Evolutionary conservation across 2,888 invertebrate genomes (phyloP), one percentile per base, ranked within the genome.

Genomic region (Allygus modestus): DNA sequence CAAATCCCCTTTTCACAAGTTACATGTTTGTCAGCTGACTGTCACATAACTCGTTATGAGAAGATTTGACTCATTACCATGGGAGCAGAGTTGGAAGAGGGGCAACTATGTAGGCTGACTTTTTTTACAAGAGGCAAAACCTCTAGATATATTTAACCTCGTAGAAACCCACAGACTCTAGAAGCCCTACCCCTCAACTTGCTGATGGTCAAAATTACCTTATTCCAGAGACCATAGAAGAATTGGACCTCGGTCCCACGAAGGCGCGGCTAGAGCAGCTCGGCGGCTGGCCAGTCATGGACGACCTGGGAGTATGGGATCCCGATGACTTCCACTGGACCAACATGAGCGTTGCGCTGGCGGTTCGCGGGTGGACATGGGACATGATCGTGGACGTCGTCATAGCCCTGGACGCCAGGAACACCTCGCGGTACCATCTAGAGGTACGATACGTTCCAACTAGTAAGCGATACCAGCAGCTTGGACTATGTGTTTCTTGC

Each of bases 201-300:
- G n/a, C n/a, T n/a, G n/a, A n/a, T n/a, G n/a, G n/a, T n/a, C n/a
- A n/a, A n/a, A n/a, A n/a, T n/a, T n/a, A n/a, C n/a, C n/a, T 46
- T 7, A 9, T 46, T 46, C 17, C 46, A 46, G 46, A 46, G 17
- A 46, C 28, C 12, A 46, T 77, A 26, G 77, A 77, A n/a, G 77
- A 77, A 4, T 4, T 26, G 23, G 77, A 46, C 46, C 77, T 77
- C 11, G 28, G n/a, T 5, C 15, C 11, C 28, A 77, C 46, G 46
- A 77, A 77, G 46, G 46, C 20, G 0, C 1, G 51, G 51, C 17
- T 77, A 17, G 51, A 77, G 77, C 51, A n/a, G n/a, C 41, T 77
- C 28, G 77, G 77, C 26, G 77, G 77, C 0, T 77, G 77, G 77
- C 77, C 77, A 1, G 77, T 77, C 4, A 37, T 77, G 37, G 77